Conservation (phyloP, 2,797 vertebrate species). For the Taenioides sp. region DNA sequence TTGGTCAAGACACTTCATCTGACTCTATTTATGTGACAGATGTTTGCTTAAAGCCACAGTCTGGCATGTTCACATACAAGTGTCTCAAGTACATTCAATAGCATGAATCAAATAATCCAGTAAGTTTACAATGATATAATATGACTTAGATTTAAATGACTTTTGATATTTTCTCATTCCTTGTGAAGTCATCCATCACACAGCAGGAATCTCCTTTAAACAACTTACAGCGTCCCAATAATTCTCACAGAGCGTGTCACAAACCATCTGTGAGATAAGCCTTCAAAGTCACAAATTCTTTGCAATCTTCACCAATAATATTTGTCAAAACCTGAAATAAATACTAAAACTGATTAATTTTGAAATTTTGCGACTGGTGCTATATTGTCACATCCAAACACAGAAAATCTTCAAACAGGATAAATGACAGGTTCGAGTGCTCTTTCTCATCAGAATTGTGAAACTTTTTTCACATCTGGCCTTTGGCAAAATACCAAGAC, state of each 20-base stretch:
- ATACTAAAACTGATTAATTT: background rate
- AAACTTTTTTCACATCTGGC: conserved; percentile 32
- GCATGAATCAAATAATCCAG: too few species aligned
- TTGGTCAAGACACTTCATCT: too few species aligned
- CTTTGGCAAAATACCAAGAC: conserved; percentile 52
- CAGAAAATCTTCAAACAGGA: conserved; percentile 26
- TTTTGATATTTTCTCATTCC: background rate
- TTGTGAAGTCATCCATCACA: background rate
- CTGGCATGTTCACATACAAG: too few species aligned
- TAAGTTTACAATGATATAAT: too few species aligned
- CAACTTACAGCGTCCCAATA: conserved; percentile 2
- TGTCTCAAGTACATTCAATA: too few species aligned
- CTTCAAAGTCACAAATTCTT: conserved; percentile 1
- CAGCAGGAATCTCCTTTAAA: background rate
- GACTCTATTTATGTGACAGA: too few species aligned
- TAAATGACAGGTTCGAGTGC: conserved; percentile 38
- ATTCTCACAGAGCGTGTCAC: background rate
- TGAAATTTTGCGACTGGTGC: conserved; percentile 13
- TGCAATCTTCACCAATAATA: background rate
- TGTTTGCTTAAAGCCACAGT: too few species aligned
- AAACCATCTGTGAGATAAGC: background rate
- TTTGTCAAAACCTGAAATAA: background rate
- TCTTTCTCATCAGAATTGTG: conserved; percentile 35
- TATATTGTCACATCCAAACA: conserved; percentile 13
- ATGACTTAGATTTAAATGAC: background rate